phyloP scores from a whole-genome alignment of 2,888 invertebrate genomes.

The Laothoe populi region DNA sequence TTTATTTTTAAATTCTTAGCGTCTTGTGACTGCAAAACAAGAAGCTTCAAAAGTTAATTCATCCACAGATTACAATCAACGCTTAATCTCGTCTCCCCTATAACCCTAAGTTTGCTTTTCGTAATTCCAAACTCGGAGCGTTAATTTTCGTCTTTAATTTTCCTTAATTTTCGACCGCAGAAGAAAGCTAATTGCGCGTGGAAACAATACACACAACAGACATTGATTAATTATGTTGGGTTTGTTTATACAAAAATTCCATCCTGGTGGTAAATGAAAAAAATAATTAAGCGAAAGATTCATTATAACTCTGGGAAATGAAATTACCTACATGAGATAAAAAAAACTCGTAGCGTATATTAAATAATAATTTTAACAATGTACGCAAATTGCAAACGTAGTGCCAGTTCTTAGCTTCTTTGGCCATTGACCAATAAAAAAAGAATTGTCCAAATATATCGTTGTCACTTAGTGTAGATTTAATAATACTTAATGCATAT shows the following conservation, averaged over 20 bases:
- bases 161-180: slow-evolving; percentile 34
- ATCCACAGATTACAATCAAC: slow-evolving; percentile 62
- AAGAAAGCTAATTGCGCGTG: slow-evolving; percentile 65
- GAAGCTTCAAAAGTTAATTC: slow-evolving; percentile 18
- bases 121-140: slow-evolving; percentile 54
- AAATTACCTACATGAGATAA: no score
- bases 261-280: slow-evolving; percentile 29
- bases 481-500: neutral
- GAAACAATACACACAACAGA: slow-evolving; percentile 49
- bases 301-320: neutral
- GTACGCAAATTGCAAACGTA: neutral
- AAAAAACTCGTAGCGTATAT: neutral
- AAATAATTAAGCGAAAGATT: slow-evolving; percentile 1
- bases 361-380: neutral
- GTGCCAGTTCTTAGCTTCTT: no score
- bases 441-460: no score
- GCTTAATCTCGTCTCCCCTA: slow-evolving; percentile 52
- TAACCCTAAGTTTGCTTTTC: slow-evolving; percentile 62
- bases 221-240: slow-evolving; percentile 66
- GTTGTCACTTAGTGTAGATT: no score
- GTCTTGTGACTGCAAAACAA: neutral
- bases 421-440: no score
- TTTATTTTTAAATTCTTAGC: no score
- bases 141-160: slow-evolving; percentile 48
- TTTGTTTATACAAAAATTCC: slow-evolving; percentile 49